Evolutionary conservation across 2,797 vertebrate species (phyloP).

Genomic region (Acipenser oxyrinchus): DNA sequence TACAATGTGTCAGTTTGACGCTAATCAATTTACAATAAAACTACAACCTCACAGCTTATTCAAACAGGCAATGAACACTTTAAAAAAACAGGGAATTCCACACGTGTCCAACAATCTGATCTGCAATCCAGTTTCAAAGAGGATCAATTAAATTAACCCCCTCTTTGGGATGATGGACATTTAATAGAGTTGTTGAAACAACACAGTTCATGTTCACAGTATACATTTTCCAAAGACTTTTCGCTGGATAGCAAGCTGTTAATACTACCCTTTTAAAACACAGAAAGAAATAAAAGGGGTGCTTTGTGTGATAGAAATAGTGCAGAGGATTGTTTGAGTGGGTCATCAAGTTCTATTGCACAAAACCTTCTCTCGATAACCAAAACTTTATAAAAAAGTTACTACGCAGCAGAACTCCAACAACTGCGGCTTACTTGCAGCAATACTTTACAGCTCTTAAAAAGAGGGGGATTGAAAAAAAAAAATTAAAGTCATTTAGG

Average conservation of each 20-base stretch:
- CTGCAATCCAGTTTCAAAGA: constrained; percentile 7
- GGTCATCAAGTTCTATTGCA: constrained; percentile 13
- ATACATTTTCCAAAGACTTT: neutral
- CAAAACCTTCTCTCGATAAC: neutral
- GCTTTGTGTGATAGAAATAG: too few relatives aligned
- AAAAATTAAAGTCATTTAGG: constrained; percentile 3
- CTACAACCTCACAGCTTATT: constrained; percentile 25
- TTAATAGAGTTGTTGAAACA: constrained; percentile 6
- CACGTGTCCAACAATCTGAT: constrained; percentile 1
- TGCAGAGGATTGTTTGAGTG: neutral
- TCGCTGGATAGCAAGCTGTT: neutral
- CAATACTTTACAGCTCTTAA: constrained; percentile 6
- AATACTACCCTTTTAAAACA: too few relatives aligned
- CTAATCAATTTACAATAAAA: constrained; percentile 3
- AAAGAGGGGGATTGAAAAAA: neutral
- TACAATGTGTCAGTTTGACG: constrained; percentile 11
- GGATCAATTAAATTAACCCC: neutral
- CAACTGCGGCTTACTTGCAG: constrained; percentile 22
- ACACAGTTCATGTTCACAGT: neutral
- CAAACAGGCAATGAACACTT: constrained; percentile 8
- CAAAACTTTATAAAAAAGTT: constrained; percentile 11
- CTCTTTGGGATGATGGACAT: neutral
- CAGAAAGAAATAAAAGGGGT: too few relatives aligned
- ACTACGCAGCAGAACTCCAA: constrained; percentile 15
- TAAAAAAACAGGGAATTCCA: constrained; percentile 5